These are phyloP conservation scores for Coilia nasus DNA, from an alignment of 2,797 vertebrate species.

Conservation along the genomic window DNA sequence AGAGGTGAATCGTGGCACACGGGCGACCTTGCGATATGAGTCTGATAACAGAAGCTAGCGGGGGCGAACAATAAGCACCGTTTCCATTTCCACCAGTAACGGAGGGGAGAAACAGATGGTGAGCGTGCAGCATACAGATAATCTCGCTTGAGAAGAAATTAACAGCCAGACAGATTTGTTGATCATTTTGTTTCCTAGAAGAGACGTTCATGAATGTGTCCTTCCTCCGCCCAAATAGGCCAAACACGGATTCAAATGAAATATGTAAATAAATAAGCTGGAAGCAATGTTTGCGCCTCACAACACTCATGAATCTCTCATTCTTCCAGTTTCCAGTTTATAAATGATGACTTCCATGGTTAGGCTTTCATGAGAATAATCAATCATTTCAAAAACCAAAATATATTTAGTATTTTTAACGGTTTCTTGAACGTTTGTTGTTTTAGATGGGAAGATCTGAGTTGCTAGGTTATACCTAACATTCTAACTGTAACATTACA, in stretches of 20 bases:
- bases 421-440: too few species aligned
- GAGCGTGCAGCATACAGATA: conserved; percentile 12
- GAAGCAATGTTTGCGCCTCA: conserved; percentile 11
- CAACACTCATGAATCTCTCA: not conserved
- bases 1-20: not conserved
- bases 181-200: not conserved
- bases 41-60: not conserved
- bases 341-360: too few species aligned
- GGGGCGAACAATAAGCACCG: not conserved
- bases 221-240: conserved; percentile 11
- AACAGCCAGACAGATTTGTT: conserved; percentile 3
- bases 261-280: conserved; percentile 3
- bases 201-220: not conserved
- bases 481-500: too few species aligned
- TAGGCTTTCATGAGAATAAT: too few species aligned
- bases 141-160: not conserved
- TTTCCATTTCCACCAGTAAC: not conserved
- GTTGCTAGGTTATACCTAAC: too few species aligned
- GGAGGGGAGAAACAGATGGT: not conserved
- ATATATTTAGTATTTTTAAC: too few species aligned
- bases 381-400: too few species aligned
- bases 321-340: not conserved
- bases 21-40: not conserved
- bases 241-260: not conserved
- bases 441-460: too few species aligned